A percentile compares a stretch with the other conserved stretches of the same genome.
These are phyloP conservation scores for Eilema griseolum DNA, from an alignment of 2,888 invertebrate genomes.

Conservation along the genomic window DNA sequence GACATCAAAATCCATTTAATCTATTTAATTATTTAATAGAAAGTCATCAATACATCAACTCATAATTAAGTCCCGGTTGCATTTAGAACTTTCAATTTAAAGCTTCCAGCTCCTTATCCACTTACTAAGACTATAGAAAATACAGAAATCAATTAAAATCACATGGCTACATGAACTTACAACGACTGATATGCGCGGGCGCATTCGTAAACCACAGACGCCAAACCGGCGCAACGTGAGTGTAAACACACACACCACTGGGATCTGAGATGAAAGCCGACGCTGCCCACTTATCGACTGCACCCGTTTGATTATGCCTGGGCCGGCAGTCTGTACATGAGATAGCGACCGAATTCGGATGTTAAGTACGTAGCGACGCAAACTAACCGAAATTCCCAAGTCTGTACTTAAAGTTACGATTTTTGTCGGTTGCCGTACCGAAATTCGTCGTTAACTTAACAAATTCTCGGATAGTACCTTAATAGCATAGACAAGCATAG, in stretches of 20 bases:
- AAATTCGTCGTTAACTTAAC: too few species aligned
- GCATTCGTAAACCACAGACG: conserved; percentile 60
- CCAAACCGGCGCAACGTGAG: conserved; percentile 55
- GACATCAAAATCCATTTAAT: too few species aligned
- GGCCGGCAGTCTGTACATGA: too few species aligned
- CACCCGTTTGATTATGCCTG: conserved; percentile 78
- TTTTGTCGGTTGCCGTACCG: too few species aligned
- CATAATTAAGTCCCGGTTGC: neutral
- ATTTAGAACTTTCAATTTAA: neutral
- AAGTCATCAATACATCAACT: neutral
- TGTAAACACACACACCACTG: conserved; percentile 74
- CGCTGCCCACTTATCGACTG: conserved; percentile 82
- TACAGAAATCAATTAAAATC: neutral
- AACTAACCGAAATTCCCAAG: too few species aligned
- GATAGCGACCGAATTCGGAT: too few species aligned
- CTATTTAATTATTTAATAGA: too few species aligned
- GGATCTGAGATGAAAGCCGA: conserved; percentile 79
- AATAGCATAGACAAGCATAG: too few species aligned
- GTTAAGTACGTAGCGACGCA: too few species aligned
- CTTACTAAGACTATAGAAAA: neutral
- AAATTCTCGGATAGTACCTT: too few species aligned
- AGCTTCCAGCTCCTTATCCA: neutral
- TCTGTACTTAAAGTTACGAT: too few species aligned
- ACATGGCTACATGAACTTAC: conserved; percentile 61
- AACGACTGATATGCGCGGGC: conserved; percentile 59